phyloP scores from a whole-genome alignment of 2,797 vertebrate genomes.

The Muscicapa striata region DNA sequence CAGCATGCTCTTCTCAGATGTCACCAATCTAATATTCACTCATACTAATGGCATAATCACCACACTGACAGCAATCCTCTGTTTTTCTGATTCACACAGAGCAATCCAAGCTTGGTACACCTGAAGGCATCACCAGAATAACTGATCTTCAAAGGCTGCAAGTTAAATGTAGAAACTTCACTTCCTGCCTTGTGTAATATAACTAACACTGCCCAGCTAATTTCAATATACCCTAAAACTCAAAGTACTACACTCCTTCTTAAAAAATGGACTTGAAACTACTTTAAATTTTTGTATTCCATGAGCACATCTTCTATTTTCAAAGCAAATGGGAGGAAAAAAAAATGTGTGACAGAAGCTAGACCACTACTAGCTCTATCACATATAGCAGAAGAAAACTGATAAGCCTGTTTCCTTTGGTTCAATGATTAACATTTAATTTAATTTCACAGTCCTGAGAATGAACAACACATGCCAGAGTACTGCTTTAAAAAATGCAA shows the following conservation, averaged over 20 bases:
- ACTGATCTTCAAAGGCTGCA: rapidly evolving
- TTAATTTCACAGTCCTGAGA: background rate
- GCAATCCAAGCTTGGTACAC: background rate
- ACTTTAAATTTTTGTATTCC: background rate
- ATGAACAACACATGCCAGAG: background rate
- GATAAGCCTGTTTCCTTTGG: background rate
- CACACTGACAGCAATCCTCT: background rate
- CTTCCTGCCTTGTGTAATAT: background rate
- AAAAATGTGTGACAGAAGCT: background rate
- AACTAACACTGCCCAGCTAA: background rate
- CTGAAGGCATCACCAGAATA: background rate
- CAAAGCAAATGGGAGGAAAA: background rate
- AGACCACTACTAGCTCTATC: background rate
- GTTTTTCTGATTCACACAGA: background rate
- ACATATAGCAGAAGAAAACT: background rate
- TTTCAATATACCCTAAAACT: background rate
- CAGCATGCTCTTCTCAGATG: background rate
- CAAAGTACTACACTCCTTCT: background rate
- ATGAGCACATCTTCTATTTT: background rate
- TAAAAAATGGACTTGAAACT: background rate
- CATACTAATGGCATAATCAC: background rate
- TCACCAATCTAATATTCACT: background rate
- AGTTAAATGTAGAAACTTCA: background rate
- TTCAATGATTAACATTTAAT: background rate
- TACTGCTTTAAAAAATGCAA: background rate